These are phyloP conservation scores for Pteria penguin DNA, from an alignment of 2,888 invertebrate species.

Conservation along the genomic window DNA sequence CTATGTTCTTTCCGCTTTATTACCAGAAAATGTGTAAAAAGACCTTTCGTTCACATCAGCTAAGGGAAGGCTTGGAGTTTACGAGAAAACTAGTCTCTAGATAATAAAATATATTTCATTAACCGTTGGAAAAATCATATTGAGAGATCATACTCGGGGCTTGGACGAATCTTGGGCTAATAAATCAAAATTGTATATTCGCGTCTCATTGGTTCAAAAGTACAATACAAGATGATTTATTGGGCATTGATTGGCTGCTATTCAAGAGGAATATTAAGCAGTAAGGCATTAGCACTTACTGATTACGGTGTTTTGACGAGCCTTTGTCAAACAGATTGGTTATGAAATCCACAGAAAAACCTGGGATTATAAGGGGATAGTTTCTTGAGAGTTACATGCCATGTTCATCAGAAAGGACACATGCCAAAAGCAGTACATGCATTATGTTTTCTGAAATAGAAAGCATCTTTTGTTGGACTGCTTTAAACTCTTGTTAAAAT, in stretches of 20 bases:
- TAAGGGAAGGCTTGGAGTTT: background rate
- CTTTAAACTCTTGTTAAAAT: too few species aligned
- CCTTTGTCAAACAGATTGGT: background rate
- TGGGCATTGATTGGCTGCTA: background rate
- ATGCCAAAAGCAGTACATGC: too few species aligned
- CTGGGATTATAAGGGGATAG: too few species aligned
- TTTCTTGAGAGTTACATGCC: too few species aligned
- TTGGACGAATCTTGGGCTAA: background rate
- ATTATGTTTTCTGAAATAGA: too few species aligned
- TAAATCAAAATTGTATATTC: conserved; percentile 17
- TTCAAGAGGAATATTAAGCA: conserved; percentile 5
- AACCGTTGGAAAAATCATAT: conserved; percentile 20
- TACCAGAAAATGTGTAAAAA: conserved; percentile 11
- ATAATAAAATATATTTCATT: conserved; percentile 20
- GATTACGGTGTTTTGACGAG: background rate
- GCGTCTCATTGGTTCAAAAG: conserved; percentile 18
- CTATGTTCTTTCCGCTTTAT: conserved; percentile 13
- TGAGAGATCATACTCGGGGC: background rate
- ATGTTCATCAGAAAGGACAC: too few species aligned
- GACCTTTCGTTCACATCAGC: background rate
- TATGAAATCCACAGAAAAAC: too few species aligned
- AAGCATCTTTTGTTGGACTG: too few species aligned
- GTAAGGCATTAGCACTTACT: background rate
- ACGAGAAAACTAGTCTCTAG: conserved; percentile 11
- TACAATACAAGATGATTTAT: background rate